A percentile compares a stretch with the other conserved stretches of the same genome.
These are phyloP conservation scores for Lasioglossum lativentre DNA, from an alignment of 2,888 invertebrate genomes.

Conservation along the genomic window DNA sequence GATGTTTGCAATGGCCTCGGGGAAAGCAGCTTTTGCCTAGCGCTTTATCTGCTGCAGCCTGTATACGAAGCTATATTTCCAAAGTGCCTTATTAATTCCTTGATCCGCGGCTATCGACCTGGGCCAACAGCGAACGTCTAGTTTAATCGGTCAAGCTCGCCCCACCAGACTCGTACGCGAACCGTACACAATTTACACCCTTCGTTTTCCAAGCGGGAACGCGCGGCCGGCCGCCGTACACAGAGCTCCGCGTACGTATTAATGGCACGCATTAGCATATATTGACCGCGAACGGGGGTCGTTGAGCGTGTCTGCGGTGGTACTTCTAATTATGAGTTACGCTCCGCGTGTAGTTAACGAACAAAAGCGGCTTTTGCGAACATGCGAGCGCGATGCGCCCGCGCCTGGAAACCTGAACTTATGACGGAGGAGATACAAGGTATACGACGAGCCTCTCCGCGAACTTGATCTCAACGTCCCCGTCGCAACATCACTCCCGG, in stretches of 20 bases:
- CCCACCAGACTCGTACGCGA: constrained; percentile 16
- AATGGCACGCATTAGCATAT: constrained; percentile 70
- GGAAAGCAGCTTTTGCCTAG: neutral
- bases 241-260: constrained; percentile 51
- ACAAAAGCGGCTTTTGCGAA: constrained; percentile 71
- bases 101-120: constrained; percentile 41
- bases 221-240: neutral
- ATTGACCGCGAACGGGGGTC: constrained; percentile 68
- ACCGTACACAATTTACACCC: constrained; percentile 50
- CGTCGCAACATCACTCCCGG: neutral
- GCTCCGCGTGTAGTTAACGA: constrained; percentile 75
- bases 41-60: neutral
- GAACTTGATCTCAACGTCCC: constrained; percentile 31
- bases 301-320: constrained; percentile 69
- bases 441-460: constrained; percentile 35
- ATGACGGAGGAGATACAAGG: constrained; percentile 1
- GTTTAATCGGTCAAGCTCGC: constrained; percentile 65
- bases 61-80: neutral
- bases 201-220: constrained; percentile 28
- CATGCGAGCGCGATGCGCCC: constrained; percentile 1
- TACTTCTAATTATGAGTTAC: constrained; percentile 79
- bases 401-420: constrained; percentile 30
- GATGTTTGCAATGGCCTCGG: neutral
- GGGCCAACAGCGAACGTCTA: constrained; percentile 19
- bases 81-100: constrained; percentile 54